phyloP scores from a whole-genome alignment of 1,140 invertebrate genomes.

The Leucophenga varia region DNA sequence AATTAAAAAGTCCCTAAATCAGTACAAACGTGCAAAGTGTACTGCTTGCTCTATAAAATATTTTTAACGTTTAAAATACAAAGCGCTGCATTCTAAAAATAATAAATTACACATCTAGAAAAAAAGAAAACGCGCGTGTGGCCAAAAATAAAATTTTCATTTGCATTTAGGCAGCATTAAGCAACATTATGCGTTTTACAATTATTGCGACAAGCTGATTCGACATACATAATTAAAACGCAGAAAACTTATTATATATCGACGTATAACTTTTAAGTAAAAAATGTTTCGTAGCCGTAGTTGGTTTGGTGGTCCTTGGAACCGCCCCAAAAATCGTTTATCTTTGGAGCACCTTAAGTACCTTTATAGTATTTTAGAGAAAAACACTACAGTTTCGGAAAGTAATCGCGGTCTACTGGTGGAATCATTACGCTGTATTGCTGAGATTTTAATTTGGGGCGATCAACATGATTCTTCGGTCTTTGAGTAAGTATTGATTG shows the following conservation, averaged over 20 bases:
- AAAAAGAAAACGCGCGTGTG: no score
- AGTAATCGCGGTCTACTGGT: slow-evolving; percentile 93
- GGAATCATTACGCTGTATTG: slow-evolving; percentile 94
- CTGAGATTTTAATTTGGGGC: slow-evolving; percentile 99
- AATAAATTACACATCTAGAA: no score
- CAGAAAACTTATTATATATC: background rate
- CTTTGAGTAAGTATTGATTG: slow-evolving; percentile 83
- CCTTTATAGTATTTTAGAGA: slow-evolving; percentile 91
- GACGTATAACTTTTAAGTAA: background rate
- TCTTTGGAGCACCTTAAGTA: slow-evolving; percentile 96
- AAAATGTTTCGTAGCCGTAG: slow-evolving; percentile 82
- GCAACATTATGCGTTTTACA: no score
- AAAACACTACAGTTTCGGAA: slow-evolving; percentile 96
- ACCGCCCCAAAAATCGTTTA: slow-evolving; percentile 93
- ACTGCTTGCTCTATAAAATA: no score
- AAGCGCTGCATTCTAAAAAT: no score
- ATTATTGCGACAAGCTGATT: background rate
- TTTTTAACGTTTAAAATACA: no score
- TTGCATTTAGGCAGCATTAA: no score
- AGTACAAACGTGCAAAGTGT: no score
- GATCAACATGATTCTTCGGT: slow-evolving; percentile 99
- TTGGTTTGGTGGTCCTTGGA: slow-evolving; percentile 83
- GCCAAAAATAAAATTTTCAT: no score
- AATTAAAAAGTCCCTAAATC: no score
- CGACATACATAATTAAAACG: background rate